Percentiles rank a stretch among this genome's conserved stretches.
These are phyloP conservation scores for Argopecten irradians DNA, from an alignment of 1,140 invertebrate genomes.

Conservation along the genomic window DNA sequence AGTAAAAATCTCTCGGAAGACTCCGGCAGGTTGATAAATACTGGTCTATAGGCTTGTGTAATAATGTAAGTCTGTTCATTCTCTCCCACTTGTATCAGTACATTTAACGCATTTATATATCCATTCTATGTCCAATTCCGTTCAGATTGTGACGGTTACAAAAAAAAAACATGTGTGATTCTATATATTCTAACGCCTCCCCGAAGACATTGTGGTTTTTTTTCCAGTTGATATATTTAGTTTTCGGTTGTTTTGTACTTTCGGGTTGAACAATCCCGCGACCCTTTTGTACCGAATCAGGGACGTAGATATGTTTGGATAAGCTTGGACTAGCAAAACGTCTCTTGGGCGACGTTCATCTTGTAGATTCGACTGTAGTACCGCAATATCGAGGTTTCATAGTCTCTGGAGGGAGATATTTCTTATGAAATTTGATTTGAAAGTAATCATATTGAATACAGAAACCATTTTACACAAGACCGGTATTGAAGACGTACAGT, in stretches of 20 bases:
- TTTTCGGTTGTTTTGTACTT: neutral
- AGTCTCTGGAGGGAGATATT: neutral
- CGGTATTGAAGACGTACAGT: neutral
- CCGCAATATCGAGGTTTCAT: neutral
- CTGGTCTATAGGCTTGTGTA: too few relatives aligned
- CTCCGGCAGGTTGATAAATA: too few relatives aligned
- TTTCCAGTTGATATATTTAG: neutral
- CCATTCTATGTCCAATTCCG: neutral
- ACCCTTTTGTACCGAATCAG: neutral
- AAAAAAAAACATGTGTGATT: neutral
- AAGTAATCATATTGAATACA: constrained; percentile 12
- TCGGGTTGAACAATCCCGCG: neutral
- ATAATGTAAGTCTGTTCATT: neutral
- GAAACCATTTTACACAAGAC: neutral
- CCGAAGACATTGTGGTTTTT: neutral
- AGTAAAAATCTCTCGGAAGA: too few relatives aligned
- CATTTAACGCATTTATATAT: neutral
- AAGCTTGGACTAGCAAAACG: neutral
- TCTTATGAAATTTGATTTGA: constrained; percentile 18
- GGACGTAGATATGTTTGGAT: constrained; percentile 12
- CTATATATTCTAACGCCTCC: neutral
- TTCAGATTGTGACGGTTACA: neutral
- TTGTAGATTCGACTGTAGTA: neutral
- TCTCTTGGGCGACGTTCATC: neutral
- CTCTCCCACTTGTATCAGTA: neutral